A percentile compares a stretch with the other conserved stretches of the same genome.
phyloP scores from a whole-genome alignment of 2,113 vertebrate genomes.

The Cyanistes caeruleus region DNA sequence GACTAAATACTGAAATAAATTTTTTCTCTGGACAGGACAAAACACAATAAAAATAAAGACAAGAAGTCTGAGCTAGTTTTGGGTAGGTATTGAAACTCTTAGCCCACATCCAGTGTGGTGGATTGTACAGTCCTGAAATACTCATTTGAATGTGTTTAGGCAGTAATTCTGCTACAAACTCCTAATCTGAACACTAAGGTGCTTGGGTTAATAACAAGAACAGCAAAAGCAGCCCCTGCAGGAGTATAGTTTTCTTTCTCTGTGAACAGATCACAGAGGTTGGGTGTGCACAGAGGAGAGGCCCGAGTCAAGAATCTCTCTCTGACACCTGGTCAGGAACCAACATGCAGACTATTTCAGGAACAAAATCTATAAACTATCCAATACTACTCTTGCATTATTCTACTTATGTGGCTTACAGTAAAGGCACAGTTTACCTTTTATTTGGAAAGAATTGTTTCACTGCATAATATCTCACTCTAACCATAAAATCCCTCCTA shows the following conservation, averaged over 20 bases:
- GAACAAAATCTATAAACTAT: not conserved
- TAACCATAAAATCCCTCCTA: not conserved
- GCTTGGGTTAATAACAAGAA: not conserved
- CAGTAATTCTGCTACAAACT: not conserved
- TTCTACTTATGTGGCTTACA: not conserved
- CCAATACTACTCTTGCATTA: not conserved
- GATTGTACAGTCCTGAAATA: not conserved
- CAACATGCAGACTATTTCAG: not conserved
- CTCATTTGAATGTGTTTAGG: not conserved
- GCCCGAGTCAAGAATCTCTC: not conserved
- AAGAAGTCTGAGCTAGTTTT: not conserved
- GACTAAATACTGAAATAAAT: not conserved
- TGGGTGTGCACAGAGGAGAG: not conserved
- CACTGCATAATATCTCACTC: not conserved
- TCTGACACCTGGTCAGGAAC: not conserved
- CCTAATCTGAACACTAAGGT: not conserved
- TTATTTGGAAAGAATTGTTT: not conserved
- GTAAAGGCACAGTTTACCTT: not conserved
- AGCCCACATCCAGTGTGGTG: not conserved
- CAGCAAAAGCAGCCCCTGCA: not conserved
- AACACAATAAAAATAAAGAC: not conserved
- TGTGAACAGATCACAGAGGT: not conserved
- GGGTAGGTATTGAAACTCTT: not conserved
- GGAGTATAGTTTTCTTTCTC: not conserved
- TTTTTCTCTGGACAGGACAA: not conserved